Evolutionary conservation across 2,888 invertebrate genomes (phyloP).

Genomic region (Brachypterus glaber): DNA sequence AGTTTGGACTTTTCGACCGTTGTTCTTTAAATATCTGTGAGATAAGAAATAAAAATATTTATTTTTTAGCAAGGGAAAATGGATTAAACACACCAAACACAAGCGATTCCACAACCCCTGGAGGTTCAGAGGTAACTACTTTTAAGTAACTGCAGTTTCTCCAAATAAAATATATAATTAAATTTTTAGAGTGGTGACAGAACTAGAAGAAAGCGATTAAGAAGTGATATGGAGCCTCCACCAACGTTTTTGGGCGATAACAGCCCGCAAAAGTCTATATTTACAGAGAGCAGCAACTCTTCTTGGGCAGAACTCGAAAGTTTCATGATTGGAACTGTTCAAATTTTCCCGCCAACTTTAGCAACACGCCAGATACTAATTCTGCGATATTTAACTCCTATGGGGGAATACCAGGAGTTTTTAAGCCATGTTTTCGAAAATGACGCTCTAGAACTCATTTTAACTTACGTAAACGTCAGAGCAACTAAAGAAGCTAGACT

Average conservation of each 20-base stretch:
- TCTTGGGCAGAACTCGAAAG: constrained; percentile 88
- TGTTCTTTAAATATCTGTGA: too few relatives aligned
- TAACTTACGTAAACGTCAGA: constrained; percentile 81
- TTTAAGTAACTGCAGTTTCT: too few relatives aligned
- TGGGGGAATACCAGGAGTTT: constrained; percentile 98
- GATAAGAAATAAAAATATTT: too few relatives aligned
- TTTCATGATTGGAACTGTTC: constrained; percentile 80
- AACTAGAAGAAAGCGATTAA: constrained; percentile 27
- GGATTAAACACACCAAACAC: constrained; percentile 21
- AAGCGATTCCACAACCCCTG: too few relatives aligned
- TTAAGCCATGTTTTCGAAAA: constrained; percentile 89
- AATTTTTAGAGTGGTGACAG: constrained; percentile 19
- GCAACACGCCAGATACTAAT: constrained; percentile 90
- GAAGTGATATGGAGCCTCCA: too few relatives aligned
- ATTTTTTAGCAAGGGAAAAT: constrained; percentile 25
- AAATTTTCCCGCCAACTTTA: constrained; percentile 79
- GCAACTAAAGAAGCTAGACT: constrained; percentile 84
- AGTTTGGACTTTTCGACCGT: too few relatives aligned
- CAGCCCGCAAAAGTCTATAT: constrained; percentile 22
- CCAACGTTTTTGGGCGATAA: constrained; percentile 14
- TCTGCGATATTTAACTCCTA: constrained; percentile 86
- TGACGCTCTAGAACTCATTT: constrained; percentile 80
- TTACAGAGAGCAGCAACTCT: constrained; percentile 64
- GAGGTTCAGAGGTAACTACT: constrained; percentile 13
- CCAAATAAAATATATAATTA: too few relatives aligned